Evolutionary conservation across 1,140 invertebrate species (phyloP).

Genomic region (Heliothis virescens): DNA sequence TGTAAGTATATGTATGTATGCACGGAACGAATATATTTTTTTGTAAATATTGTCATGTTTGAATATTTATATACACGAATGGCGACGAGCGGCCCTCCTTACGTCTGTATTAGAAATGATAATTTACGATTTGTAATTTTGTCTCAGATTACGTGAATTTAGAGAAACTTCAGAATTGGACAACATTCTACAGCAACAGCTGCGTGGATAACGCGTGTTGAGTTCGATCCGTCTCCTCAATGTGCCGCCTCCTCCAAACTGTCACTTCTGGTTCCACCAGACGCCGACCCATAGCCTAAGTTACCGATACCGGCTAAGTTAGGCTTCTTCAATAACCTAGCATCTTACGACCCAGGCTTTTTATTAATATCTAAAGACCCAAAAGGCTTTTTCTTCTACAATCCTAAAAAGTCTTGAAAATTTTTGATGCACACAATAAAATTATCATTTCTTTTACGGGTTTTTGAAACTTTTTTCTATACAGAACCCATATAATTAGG

Average conservation of each 20-base stretch:
- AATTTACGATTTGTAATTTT: conserved; percentile 44
- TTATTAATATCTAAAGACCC: background rate
- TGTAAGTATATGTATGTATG: conserved; percentile 23
- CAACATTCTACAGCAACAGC: conserved; percentile 35
- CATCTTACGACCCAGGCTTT: background rate
- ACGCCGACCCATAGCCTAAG: conserved; percentile 11
- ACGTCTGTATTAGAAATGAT: conserved; percentile 39
- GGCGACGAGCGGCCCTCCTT: conserved; percentile 19
- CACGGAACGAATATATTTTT: background rate
- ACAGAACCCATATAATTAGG: background rate
- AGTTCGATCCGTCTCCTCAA: conserved; percentile 1
- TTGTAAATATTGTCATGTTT: conserved; percentile 18
- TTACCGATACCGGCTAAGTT: background rate
- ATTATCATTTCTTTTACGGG: conserved; percentile 46
- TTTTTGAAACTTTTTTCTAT: background rate
- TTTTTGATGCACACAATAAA: conserved; percentile 19
- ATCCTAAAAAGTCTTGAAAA: conserved; percentile 32
- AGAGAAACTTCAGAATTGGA: conserved; percentile 42
- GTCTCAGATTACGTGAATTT: conserved; percentile 49
- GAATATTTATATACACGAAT: conserved; percentile 5
- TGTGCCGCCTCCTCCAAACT: background rate
- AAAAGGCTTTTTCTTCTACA: background rate
- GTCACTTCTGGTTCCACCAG: background rate
- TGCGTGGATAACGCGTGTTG: conserved; percentile 40
- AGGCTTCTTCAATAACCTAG: background rate